These are phyloP conservation scores for Aradus depressus DNA, from an alignment of 2,888 invertebrate genomes.

Conservation along the genomic window DNA sequence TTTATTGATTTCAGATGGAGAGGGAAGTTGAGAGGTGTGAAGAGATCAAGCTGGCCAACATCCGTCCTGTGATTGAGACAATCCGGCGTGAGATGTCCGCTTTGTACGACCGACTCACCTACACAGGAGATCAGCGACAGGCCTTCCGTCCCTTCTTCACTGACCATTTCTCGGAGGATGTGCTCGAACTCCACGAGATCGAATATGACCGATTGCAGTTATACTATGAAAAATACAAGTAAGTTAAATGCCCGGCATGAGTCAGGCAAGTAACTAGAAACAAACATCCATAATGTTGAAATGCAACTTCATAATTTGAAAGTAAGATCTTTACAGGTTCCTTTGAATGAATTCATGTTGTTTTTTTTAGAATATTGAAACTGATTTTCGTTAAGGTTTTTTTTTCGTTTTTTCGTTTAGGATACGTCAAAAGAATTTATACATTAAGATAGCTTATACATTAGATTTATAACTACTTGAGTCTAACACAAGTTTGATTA, in stretches of 20 bases:
- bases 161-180: slow-evolving; percentile 65
- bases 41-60: slow-evolving; percentile 60
- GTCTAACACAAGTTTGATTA: no score
- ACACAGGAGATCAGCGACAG: slow-evolving; percentile 48
- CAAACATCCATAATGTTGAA: no score
- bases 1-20: slow-evolving; percentile 40
- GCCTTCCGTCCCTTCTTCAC: slow-evolving; percentile 53
- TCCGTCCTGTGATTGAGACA: slow-evolving; percentile 50
- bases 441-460: no score
- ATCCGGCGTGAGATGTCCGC: slow-evolving; percentile 56
- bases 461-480: no score
- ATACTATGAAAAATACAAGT: slow-evolving; percentile 54
- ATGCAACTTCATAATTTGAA: no score
- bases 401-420: no score
- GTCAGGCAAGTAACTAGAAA: no score
- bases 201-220: slow-evolving; percentile 58
- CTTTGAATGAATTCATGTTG: no score
- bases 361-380: no score
- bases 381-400: no score
- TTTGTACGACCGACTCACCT: slow-evolving; percentile 70
- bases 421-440: no score
- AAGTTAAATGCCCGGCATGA: slow-evolving; percentile 32
- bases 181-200: slow-evolving; percentile 64
- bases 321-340: no score
- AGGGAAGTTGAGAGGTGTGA: slow-evolving; percentile 66